Percentiles rank a stretch among this genome's conserved stretches.
Conservation (phyloP, 1,140 invertebrate genomes). For the Octopus sinensis region DNA sequence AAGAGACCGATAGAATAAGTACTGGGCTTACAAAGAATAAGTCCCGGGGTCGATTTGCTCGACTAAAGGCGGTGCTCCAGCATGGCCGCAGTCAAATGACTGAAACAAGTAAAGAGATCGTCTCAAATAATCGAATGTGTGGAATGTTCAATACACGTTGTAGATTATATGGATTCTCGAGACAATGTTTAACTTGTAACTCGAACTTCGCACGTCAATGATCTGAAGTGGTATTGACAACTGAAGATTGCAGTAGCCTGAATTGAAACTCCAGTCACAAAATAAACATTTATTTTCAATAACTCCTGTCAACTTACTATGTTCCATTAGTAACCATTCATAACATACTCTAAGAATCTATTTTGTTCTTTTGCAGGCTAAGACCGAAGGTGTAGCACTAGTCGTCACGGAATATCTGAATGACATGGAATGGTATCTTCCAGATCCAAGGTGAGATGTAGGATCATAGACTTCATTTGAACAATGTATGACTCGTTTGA, state of each 20-base stretch:
- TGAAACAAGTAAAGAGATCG: no score
- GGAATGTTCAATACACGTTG: no score
- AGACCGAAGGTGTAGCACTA: constrained; percentile 63
- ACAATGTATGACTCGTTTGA: background rate
- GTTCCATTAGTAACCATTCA: background rate
- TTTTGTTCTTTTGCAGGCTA: constrained; percentile 58
- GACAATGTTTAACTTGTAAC: constrained; percentile 3
- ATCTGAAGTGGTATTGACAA: background rate
- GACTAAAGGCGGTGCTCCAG: no score
- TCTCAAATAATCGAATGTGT: no score
- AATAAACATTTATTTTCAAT: background rate
- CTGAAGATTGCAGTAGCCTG: constrained; percentile 14
- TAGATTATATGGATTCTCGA: background rate
- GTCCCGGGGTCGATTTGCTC: no score
- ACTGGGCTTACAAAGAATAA: no score
- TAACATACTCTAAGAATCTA: background rate
- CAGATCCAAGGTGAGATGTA: constrained; percentile 60
- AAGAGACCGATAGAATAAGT: no score
- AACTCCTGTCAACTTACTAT: background rate
- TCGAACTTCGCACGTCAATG: constrained; percentile 19
- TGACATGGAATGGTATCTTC: constrained; percentile 63
- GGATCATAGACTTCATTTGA: background rate
- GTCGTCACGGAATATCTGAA: constrained; percentile 67
- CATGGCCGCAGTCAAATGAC: no score
- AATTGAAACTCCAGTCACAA: background rate